These are phyloP conservation scores for Cricetomys ansorgei DNA, from an alignment of 2,113 vertebrate species.

Conservation along the genomic window DNA sequence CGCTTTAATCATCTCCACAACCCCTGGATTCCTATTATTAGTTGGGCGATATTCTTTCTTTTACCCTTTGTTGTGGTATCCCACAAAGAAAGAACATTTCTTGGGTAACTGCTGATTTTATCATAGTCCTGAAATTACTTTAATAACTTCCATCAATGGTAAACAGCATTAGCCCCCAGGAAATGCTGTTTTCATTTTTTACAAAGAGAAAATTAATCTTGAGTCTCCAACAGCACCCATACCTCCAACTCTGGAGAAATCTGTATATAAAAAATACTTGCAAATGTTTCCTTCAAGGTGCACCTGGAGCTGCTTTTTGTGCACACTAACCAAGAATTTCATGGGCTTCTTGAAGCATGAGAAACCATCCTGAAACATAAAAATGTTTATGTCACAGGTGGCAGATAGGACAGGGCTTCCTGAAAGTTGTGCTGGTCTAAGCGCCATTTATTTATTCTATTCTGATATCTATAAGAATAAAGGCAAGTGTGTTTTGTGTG, in stretches of 20 bases:
- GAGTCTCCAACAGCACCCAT: background rate
- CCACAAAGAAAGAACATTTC: background rate
- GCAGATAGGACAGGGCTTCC: background rate
- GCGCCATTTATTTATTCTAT: background rate
- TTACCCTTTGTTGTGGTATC: background rate
- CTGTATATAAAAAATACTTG: background rate
- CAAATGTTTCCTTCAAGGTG: background rate
- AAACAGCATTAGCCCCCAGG: background rate
- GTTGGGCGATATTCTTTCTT: background rate
- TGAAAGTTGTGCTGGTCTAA: background rate
- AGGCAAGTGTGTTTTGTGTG: background rate
- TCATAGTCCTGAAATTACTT: background rate
- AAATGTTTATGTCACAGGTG: background rate
- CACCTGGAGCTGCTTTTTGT: background rate
- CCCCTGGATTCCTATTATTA: background rate
- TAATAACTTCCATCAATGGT: background rate
- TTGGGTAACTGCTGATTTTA: background rate
- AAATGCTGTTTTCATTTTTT: background rate
- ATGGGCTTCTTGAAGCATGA: background rate
- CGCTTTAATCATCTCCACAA: no score
- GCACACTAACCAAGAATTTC: background rate
- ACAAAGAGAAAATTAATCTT: slow-evolving; percentile 28
- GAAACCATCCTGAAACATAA: background rate
- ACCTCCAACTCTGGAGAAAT: background rate
- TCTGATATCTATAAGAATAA: background rate